Evolutionary conservation across 2,888 invertebrate species (phyloP).

Genomic region (Gortyna flavago): DNA sequence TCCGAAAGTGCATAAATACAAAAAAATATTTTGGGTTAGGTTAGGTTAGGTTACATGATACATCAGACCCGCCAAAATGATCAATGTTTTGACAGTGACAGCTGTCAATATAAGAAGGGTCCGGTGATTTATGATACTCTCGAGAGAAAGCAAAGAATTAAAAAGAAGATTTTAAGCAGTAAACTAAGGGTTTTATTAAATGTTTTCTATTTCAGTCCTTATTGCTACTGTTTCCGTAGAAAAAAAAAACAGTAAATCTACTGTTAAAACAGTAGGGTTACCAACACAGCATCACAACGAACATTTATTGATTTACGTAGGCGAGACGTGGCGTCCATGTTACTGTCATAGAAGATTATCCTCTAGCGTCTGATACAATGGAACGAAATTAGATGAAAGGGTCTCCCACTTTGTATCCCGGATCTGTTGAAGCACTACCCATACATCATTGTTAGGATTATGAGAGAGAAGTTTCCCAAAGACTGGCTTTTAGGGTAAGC

Average conservation of each 20-base stretch:
- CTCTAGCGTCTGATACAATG: slow-evolving; percentile 44
- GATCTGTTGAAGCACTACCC: slow-evolving; percentile 32
- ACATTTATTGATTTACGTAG: not conserved
- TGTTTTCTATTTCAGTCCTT: not conserved
- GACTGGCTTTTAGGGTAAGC: slow-evolving; percentile 48
- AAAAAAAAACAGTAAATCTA: not conserved
- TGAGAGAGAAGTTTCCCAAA: slow-evolving; percentile 46
- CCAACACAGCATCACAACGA: not conserved
- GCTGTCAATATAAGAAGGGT: too few relatives aligned
- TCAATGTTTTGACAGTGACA: too few relatives aligned
- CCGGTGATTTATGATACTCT: too few relatives aligned
- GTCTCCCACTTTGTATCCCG: slow-evolving; percentile 40
- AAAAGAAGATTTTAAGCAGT: too few relatives aligned
- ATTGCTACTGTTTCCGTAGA: not conserved
- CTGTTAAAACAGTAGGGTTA: not conserved
- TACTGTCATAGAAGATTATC: slow-evolving; percentile 47
- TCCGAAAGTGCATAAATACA: too few relatives aligned
- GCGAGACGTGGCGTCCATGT: slow-evolving; percentile 1
- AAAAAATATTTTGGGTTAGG: too few relatives aligned
- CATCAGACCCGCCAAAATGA: too few relatives aligned
- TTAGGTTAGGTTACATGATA: too few relatives aligned
- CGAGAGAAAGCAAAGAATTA: too few relatives aligned
- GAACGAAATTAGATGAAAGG: slow-evolving; percentile 58
- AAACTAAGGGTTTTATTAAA: too few relatives aligned
- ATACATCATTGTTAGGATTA: slow-evolving; percentile 53